Percentiles rank a stretch among this genome's conserved stretches.
Evolutionary conservation across 1,140 invertebrate species (phyloP).

Genomic region (Leptopilina clavipes): DNA sequence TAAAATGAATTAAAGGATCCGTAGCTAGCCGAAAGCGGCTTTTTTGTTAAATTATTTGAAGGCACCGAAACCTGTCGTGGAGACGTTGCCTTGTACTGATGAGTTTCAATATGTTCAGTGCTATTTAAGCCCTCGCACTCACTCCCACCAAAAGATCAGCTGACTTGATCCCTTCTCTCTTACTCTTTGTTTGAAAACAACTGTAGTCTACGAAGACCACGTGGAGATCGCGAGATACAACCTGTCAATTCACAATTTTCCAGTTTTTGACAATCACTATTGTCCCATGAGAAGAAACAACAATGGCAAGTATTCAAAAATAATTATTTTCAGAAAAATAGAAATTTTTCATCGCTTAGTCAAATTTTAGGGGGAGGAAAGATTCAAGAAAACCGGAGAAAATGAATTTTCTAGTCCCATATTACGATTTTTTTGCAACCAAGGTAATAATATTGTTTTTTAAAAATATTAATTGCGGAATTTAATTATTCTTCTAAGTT

Average conservation of each 20-base stretch:
- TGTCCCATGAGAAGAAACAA: too few relatives aligned
- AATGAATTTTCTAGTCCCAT: too few relatives aligned
- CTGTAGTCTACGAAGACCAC: conserved; percentile 49
- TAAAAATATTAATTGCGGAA: too few relatives aligned
- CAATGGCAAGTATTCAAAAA: too few relatives aligned
- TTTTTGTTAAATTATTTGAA: neutral
- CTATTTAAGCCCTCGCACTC: conserved; percentile 73
- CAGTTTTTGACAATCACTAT: neutral
- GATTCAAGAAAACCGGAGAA: too few relatives aligned
- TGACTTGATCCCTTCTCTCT: conserved; percentile 54
- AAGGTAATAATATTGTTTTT: too few relatives aligned
- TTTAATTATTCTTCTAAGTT: too few relatives aligned
- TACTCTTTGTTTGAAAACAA: conserved; percentile 73
- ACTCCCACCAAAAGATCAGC: conserved; percentile 59
- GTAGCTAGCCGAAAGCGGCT: conserved; percentile 50
- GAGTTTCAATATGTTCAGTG: conserved; percentile 56
- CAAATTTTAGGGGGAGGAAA: too few relatives aligned
- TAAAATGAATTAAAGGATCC: conserved; percentile 45
- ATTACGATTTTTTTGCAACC: too few relatives aligned
- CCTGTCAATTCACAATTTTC: conserved; percentile 40
- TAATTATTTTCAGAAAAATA: too few relatives aligned
- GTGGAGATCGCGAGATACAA: conserved; percentile 45
- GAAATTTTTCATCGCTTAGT: too few relatives aligned
- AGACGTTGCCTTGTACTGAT: conserved; percentile 66
- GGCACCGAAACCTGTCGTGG: conserved; percentile 37